Conservation (phyloP, 2,888 invertebrate genomes). For the Cyaniris semiargus region DNA sequence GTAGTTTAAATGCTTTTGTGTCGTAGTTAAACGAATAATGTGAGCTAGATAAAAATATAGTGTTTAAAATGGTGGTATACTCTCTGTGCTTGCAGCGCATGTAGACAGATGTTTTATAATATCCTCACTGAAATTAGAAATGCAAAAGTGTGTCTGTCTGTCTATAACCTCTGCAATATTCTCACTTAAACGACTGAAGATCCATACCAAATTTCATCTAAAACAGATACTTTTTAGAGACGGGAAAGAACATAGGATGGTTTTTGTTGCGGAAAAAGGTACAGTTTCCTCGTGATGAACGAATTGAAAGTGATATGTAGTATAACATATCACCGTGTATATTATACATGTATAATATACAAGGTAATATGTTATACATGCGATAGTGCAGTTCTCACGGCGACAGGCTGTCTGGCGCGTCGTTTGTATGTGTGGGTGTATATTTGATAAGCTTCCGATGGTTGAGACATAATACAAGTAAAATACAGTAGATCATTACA, state of each 20-base stretch:
- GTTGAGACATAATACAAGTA: slow-evolving; percentile 36
- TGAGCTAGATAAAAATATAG: neutral
- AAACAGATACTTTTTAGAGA: no score
- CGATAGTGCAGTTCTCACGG: slow-evolving; percentile 74
- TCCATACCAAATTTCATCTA: no score
- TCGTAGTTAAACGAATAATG: neutral
- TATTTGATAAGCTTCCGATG: slow-evolving; percentile 78
- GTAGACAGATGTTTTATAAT: no score
- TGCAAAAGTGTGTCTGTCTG: no score
- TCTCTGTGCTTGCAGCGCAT: neutral
- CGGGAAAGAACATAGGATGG: no score
- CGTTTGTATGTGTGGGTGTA: slow-evolving; percentile 71
- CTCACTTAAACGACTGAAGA: no score
- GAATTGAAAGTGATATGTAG: no score
- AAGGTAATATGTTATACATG: slow-evolving; percentile 68
- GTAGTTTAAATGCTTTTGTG: neutral
- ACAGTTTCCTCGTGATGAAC: no score
- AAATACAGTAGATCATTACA: neutral
- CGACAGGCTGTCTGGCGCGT: slow-evolving; percentile 78
- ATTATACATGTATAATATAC: slow-evolving; percentile 56
- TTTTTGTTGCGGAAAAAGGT: no score
- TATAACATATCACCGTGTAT: neutral
- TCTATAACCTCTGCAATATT: no score
- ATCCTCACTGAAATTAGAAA: no score
- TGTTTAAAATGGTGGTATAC: neutral